Conservation (phyloP, 2,888 invertebrate species). For the Watsonalla binaria region DNA sequence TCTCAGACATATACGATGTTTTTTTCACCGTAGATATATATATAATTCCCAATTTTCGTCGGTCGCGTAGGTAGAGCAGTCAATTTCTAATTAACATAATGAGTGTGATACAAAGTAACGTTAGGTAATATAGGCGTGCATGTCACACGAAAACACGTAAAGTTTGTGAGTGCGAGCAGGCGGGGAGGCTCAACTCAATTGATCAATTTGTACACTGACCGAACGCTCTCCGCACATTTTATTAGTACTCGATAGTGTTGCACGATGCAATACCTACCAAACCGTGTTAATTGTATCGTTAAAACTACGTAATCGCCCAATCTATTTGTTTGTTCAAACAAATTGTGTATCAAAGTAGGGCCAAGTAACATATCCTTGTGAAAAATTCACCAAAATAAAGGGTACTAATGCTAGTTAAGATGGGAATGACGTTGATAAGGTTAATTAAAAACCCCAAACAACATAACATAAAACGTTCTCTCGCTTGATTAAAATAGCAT, state of each 20-base stretch:
- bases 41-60: no score
- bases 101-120: no score
- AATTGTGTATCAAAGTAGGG: no score
- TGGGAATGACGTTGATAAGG: no score
- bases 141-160: neutral
- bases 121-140: no score
- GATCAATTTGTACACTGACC: neutral
- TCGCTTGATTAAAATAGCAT: slow-evolving; percentile 1
- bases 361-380: no score
- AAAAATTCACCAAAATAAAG: no score
- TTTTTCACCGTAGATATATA: no score
- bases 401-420: no score
- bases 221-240: neutral
- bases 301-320: neutral
- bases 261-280: neutral
- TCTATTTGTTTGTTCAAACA: neutral
- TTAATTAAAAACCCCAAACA: neutral
- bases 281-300: neutral
- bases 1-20: no score
- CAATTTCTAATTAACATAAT: no score
- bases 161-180: neutral
- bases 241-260: neutral
- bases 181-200: neutral
- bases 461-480: neutral
- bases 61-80: no score